A percentile compares a stretch with the other conserved stretches of the same genome.
Evolutionary conservation across 2,888 invertebrate genomes (phyloP).

Genomic region (Campaea margaritaria): DNA sequence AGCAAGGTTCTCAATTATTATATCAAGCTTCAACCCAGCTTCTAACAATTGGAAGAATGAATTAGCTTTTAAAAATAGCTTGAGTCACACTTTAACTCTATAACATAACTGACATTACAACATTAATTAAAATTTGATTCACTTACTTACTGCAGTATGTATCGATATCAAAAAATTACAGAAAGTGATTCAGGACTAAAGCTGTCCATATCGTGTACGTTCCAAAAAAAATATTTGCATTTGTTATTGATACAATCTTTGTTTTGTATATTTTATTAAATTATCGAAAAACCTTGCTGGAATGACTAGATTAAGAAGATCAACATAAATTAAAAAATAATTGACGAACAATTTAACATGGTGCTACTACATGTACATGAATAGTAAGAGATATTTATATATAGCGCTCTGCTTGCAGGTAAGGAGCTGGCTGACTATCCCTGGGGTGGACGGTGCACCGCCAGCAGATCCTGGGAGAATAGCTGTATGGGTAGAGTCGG

Average conservation of each 20-base stretch:
- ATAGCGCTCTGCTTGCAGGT: conserved; percentile 44
- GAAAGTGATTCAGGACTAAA: no score
- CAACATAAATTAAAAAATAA: conserved; percentile 1
- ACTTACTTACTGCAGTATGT: no score
- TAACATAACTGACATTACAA: no score
- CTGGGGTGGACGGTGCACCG: conserved; percentile 41
- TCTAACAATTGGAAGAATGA: no score
- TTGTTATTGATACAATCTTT: background rate
- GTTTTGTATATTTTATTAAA: background rate
- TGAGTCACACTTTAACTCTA: no score
- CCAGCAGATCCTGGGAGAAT: background rate
- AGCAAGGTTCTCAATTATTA: conserved; percentile 13
- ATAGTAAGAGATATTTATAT: conserved; percentile 38
- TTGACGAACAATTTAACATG: conserved; percentile 15
- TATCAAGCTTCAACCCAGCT: background rate
- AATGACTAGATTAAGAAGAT: conserved; percentile 18
- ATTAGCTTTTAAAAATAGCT: no score
- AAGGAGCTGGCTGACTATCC: conserved; percentile 46
- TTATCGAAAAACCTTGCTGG: conserved; percentile 33
- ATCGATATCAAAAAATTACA: no score
- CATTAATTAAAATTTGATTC: no score
- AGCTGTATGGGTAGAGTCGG: background rate
- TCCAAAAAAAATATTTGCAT: no score
- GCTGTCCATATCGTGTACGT: no score
- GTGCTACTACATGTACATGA: conserved; percentile 43